These are phyloP conservation scores for Gisinianus flammeolus DNA, from an alignment of 2,888 invertebrate species.

Conservation along the genomic window DNA sequence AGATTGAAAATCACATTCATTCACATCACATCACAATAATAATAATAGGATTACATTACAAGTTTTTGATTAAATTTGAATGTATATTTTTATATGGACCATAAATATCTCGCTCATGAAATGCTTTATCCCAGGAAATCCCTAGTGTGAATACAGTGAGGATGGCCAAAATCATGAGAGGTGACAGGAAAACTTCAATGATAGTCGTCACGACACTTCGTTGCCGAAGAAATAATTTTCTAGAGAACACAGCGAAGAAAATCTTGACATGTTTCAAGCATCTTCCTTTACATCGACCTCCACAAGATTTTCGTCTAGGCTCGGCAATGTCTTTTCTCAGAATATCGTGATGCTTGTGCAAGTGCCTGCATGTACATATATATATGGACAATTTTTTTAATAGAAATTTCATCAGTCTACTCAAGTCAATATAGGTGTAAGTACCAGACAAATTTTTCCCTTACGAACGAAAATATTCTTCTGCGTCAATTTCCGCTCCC, in stretches of 20 bases:
- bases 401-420: too few species aligned
- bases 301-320: neutral
- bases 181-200: slow-evolving; percentile 47
- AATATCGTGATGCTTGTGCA: too few species aligned
- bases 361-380: too few species aligned
- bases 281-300: neutral
- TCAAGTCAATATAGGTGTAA: too few species aligned
- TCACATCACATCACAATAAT: neutral
- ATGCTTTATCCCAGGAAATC: slow-evolving; percentile 48
- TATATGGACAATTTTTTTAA: too few species aligned
- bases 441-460: too few species aligned
- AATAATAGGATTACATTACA: neutral
- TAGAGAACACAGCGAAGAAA: slow-evolving; percentile 23
- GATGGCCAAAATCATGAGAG: slow-evolving; percentile 39
- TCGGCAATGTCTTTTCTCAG: neutral
- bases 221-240: slow-evolving; percentile 17
- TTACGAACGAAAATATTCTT: too few species aligned
- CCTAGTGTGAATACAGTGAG: slow-evolving; percentile 48
- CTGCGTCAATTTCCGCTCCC: too few species aligned
- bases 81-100: neutral
- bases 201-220: slow-evolving; percentile 27
- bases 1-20: too few species aligned
- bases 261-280: neutral
- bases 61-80: neutral
- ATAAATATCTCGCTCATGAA: slow-evolving; percentile 19